phyloP scores from a whole-genome alignment of 1,140 invertebrate genomes.

The Hirudo medicinalis region DNA sequence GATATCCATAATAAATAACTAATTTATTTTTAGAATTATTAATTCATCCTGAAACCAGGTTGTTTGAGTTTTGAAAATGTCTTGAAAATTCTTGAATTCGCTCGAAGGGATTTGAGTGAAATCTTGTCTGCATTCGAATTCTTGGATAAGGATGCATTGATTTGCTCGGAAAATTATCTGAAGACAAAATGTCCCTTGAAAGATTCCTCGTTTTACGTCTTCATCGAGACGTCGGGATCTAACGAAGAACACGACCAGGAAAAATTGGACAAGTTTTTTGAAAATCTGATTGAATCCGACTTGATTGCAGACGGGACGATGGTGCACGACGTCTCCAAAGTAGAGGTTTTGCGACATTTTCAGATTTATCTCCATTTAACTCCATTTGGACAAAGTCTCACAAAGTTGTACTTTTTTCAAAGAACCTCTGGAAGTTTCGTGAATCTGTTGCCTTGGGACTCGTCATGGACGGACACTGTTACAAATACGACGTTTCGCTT shows the following conservation, averaged over 20 bases:
- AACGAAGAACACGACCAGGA: slow-evolving; percentile 67
- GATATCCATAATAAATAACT: too few species aligned
- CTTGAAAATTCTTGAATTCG: slow-evolving; percentile 56
- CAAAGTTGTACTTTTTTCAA: slow-evolving; percentile 29
- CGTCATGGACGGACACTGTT: slow-evolving; percentile 71
- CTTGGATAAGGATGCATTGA: slow-evolving; percentile 61
- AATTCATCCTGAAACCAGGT: slow-evolving; percentile 43
- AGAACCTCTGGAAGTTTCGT: slow-evolving; percentile 67
- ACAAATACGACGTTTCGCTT: slow-evolving; percentile 89
- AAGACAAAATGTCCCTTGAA: slow-evolving; percentile 46
- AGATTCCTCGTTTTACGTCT: slow-evolving; percentile 66
- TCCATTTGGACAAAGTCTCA: background rate
- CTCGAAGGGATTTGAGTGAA: slow-evolving; percentile 63
- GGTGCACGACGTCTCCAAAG: slow-evolving; percentile 61
- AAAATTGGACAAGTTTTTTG: slow-evolving; percentile 66
- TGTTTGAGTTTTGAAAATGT: slow-evolving; percentile 61
- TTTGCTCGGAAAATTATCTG: slow-evolving; percentile 48
- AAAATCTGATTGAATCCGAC: slow-evolving; percentile 54
- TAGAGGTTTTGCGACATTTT: slow-evolving; percentile 47
- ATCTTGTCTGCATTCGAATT: slow-evolving; percentile 87
- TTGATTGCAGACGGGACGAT: slow-evolving; percentile 69
- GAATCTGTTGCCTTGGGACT: slow-evolving; percentile 70
- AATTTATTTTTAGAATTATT: too few species aligned
- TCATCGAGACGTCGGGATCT: slow-evolving; percentile 80
- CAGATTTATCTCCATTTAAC: background rate